Conservation (phyloP, 2,113 vertebrate genomes). For the Malurus melanocephalus region DNA sequence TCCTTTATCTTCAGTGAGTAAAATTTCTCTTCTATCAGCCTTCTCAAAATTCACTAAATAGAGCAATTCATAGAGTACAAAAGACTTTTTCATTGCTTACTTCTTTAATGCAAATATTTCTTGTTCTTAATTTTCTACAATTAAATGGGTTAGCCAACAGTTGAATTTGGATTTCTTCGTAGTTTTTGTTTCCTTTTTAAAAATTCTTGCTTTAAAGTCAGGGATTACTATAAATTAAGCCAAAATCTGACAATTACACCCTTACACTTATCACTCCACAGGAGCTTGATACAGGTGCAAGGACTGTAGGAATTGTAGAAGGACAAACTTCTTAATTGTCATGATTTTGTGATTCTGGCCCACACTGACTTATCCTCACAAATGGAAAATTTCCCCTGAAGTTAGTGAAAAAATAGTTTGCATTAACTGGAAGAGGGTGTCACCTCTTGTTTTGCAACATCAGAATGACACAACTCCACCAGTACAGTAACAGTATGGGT, state of each 20-base stretch:
- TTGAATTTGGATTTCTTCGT: not conserved
- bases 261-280: not conserved
- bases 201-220: not conserved
- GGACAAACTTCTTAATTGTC: not conserved
- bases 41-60: not conserved
- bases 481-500: not conserved
- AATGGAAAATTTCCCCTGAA: not conserved
- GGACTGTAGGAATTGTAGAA: not conserved
- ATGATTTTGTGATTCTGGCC: not conserved
- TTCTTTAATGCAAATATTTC: not conserved
- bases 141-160: not conserved
- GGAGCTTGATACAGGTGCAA: not conserved
- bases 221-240: not conserved
- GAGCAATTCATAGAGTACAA: not conserved
- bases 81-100: not conserved
- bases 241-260: not conserved
- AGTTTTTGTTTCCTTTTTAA: not conserved
- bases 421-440: not conserved
- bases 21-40: not conserved
- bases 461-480: not conserved
- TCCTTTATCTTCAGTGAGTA: not conserved
- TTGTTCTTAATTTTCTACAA: not conserved
- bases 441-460: not conserved
- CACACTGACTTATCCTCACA: not conserved
- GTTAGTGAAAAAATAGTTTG: not conserved